Percentiles rank a stretch among this genome's conserved stretches.
phyloP scores from a whole-genome alignment of 2,113 vertebrate genomes.

The Euleptes europaea region DNA sequence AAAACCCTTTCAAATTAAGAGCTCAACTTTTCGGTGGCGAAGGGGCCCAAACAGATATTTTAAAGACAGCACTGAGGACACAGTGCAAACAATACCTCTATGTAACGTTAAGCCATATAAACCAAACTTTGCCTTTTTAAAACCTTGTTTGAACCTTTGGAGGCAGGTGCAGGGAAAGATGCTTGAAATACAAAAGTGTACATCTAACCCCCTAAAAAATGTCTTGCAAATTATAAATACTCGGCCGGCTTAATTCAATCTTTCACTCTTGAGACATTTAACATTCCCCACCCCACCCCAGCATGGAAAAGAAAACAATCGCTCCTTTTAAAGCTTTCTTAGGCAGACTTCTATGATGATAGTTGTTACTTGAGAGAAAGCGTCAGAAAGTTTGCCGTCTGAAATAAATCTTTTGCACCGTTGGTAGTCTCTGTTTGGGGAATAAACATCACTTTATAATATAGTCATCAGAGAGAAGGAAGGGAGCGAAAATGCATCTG shows the following conservation, averaged over 20 bases:
- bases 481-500: not conserved
- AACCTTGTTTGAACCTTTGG: not conserved
- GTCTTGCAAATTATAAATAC: constrained; percentile 22
- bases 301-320: constrained; percentile 29
- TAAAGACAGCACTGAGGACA: not conserved
- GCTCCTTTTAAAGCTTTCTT: not conserved
- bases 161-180: constrained; percentile 15
- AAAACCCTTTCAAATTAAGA: constrained; percentile 63
- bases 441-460: constrained; percentile 38
- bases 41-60: no score
- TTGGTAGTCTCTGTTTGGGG: constrained; percentile 61
- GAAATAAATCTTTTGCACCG: constrained; percentile 67
- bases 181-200: constrained; percentile 6
- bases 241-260: constrained; percentile 9
- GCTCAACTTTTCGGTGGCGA: not conserved
- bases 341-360: constrained; percentile 53
- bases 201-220: not conserved
- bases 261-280: constrained; percentile 27
- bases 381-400: constrained; percentile 67
- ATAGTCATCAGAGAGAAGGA: not conserved
- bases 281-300: not conserved
- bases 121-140: constrained; percentile 27
- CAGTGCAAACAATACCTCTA: constrained; percentile 15
- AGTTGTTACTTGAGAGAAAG: constrained; percentile 67
- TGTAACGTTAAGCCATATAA: not conserved